Percentiles rank a stretch among this genome's conserved stretches.
Evolutionary conservation across 2,113 vertebrate species (phyloP).

Genomic region (Scortum barcoo): DNA sequence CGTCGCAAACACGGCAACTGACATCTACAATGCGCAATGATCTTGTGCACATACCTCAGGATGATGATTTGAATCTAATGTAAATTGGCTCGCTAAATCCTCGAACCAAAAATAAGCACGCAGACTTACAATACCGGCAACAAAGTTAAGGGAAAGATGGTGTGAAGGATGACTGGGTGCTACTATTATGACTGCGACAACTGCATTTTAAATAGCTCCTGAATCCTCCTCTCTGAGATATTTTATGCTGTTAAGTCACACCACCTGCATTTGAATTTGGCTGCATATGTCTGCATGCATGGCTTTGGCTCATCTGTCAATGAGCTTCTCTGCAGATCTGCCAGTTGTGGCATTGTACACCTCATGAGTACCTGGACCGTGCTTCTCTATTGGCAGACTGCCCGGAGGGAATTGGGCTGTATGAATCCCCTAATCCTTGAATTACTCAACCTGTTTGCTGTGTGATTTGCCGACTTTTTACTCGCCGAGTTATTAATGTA

Average conservation of each 20-base stretch:
- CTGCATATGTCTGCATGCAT: constrained; percentile 16
- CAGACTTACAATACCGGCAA: background rate
- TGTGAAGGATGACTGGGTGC: background rate
- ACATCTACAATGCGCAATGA: constrained; percentile 27
- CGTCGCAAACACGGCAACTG: constrained; percentile 29
- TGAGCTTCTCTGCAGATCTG: constrained; percentile 54
- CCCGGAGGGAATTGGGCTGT: constrained; percentile 61
- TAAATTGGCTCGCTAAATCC: constrained; percentile 27
- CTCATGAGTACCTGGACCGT: constrained; percentile 56
- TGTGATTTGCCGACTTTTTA: constrained; percentile 70
- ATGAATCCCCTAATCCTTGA: constrained; percentile 67
- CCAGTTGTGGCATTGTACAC: constrained; percentile 46
- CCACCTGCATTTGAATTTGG: constrained; percentile 43
- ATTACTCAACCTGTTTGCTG: constrained; percentile 68
- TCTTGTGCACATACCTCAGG: constrained; percentile 32
- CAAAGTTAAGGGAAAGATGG: background rate
- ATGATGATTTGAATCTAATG: constrained; percentile 22
- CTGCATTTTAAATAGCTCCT: background rate
- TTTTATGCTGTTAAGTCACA: constrained; percentile 33
- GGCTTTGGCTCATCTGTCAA: constrained; percentile 42
- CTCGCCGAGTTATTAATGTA: constrained; percentile 62
- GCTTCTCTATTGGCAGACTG: constrained; percentile 60
- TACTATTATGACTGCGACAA: background rate
- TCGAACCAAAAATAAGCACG: constrained; percentile 7
- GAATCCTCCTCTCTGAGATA: background rate